Percentiles rank a stretch among this genome's conserved stretches.
Evolutionary conservation across 2,113 vertebrate genomes (phyloP).

Genomic region (Oophaga pumilio): DNA sequence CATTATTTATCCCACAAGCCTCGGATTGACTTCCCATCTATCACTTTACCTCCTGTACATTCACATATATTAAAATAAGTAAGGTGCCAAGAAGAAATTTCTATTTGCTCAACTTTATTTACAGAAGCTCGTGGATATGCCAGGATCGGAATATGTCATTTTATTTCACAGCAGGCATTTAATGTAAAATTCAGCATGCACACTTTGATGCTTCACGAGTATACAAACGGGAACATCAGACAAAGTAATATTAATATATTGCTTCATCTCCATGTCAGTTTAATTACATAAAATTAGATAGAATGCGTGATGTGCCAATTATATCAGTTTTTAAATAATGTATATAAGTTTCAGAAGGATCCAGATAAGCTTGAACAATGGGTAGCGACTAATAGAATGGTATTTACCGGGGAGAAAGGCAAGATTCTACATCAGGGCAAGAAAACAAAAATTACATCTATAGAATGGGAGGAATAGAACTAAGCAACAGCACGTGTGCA

Average conservation of each 20-base stretch:
- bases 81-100: background rate
- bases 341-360: too few relatives aligned
- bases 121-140: background rate
- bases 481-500: too few relatives aligned
- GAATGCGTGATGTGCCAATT: too few relatives aligned
- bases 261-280: background rate
- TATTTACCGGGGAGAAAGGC: too few relatives aligned
- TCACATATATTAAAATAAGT: conserved; percentile 5
- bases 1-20: background rate
- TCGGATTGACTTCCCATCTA: background rate
- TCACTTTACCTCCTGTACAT: background rate
- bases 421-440: too few relatives aligned
- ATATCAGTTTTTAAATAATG: too few relatives aligned
- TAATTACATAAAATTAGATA: too few relatives aligned
- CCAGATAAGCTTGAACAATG: too few relatives aligned
- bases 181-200: background rate
- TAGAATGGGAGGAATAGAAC: too few relatives aligned
- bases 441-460: too few relatives aligned
- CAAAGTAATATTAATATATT: background rate
- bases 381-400: too few relatives aligned
- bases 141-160: background rate
- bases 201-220: background rate
- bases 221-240: background rate
- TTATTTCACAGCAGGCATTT: background rate
- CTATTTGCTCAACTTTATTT: conserved; percentile 20